Evolutionary conservation across 2,113 vertebrate species (phyloP).

Genomic region (Ovibos moschatus): DNA sequence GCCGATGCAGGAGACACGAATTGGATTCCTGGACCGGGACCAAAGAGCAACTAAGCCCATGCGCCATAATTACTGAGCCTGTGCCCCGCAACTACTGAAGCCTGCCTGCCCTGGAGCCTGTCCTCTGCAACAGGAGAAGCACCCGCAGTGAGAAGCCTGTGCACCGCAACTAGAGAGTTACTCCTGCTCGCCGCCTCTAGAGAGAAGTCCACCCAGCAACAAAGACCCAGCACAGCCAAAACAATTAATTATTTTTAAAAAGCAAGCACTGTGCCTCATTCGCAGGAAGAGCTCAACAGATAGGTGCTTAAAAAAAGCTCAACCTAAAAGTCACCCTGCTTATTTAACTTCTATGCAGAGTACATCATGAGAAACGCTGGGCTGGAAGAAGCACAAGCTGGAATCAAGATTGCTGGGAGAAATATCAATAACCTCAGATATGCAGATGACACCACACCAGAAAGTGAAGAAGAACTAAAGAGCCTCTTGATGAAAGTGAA

Average conservation of each 20-base stretch:
- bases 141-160: background rate
- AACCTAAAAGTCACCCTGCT: background rate
- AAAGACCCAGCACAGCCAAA: background rate
- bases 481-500: no score
- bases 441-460: no score
- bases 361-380: no score
- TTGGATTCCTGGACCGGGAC: background rate
- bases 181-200: accelerated
- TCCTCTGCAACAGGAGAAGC: background rate
- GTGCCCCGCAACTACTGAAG: background rate
- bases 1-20: background rate
- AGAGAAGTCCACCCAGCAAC: background rate
- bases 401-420: no score
- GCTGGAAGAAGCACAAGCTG: no score
- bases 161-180: background rate
- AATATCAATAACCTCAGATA: no score
- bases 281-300: background rate
- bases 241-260: background rate
- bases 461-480: no score
- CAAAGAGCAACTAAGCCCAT: background rate
- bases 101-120: background rate
- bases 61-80: background rate
- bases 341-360: no score
- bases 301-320: background rate
- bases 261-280: background rate